These are phyloP conservation scores for Schizopygopsis malacanthus DNA, from an alignment of 2,797 vertebrate species.

Conservation along the genomic window DNA sequence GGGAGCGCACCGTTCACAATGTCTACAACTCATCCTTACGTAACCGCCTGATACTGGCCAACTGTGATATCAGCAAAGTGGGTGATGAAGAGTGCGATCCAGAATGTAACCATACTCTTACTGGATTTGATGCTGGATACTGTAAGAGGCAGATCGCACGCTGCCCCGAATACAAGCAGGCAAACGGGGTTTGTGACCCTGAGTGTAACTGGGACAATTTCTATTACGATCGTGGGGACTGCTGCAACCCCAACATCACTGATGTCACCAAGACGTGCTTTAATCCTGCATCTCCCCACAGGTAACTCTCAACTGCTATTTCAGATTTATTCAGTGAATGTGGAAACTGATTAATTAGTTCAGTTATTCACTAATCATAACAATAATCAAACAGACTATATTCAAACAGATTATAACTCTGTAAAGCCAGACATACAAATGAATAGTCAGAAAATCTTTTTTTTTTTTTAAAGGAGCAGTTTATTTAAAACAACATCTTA, in stretches of 20 bases:
- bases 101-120: slow-evolving; percentile 95
- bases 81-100: slow-evolving; percentile 90
- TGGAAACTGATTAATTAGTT: background rate
- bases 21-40: slow-evolving; percentile 91
- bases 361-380: background rate
- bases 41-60: slow-evolving; percentile 90
- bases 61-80: slow-evolving; percentile 96
- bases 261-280: slow-evolving; percentile 98
- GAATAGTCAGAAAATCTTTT: background rate
- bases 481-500: background rate
- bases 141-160: slow-evolving; percentile 80
- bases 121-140: slow-evolving; percentile 92
- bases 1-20: slow-evolving; percentile 92
- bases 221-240: slow-evolving; percentile 92
- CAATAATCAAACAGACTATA: background rate
- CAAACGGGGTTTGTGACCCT: slow-evolving; percentile 91
- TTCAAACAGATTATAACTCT: background rate
- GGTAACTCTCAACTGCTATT: slow-evolving; percentile 77
- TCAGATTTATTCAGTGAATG: background rate
- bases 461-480: background rate
- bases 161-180: slow-evolving; percentile 85
- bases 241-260: slow-evolving; percentile 94
- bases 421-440: background rate
- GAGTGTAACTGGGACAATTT: slow-evolving; percentile 95
- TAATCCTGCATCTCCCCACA: slow-evolving; percentile 93